Base-by-base conservation (phyloP, 1,140 invertebrate genomes). In the Andricus grossulariae region DNA sequence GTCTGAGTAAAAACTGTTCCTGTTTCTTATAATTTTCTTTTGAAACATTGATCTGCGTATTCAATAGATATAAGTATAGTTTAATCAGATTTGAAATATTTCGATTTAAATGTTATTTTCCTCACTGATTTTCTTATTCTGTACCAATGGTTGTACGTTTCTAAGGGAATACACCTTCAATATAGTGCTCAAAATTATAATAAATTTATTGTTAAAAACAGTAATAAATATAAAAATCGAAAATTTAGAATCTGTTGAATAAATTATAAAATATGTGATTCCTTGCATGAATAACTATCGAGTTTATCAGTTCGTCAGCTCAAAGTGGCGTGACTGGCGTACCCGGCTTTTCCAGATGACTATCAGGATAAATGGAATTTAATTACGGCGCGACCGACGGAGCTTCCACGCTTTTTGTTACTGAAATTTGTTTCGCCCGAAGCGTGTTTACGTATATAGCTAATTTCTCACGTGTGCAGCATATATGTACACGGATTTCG, bases 321-420 rank as follows among this genome's bases (percentile, higher is more conserved):
- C 25, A 66, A 66, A 66, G 25, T 66, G 32, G 60, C 60, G 60
- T 66, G 60, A 66, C 60, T 66, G 32, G 39, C 60, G 71, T 49
- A 72, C 18, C n/a, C 71, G 12, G n/a, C 50, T 51, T 52, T n/a
- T 15, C 52, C 78, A 54, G 60, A 78, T 84, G 54, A 79, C 82
- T 80, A 84, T 84, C 78, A 71, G 72, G 76, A 84, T 82, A 84
- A 84, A 82, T 60, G 74, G 71, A 72, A 81, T 83, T 82, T 83
- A 85, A 85, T 83, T 85, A 83, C 70, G 54, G 73, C 71, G 60
- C 32, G 60, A 66, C 25, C 25, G 60, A 66, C 60, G 60, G 39
- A 66, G 60, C 32, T 45, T 39, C 60, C 39, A 66, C 39, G 60
- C 39, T 66, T 66, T 66, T 66, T 66, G 60, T 66, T 66, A 66